Evolutionary conservation across 1,140 invertebrate genomes (phyloP).

Genomic region (Zelostemma sp.): DNA sequence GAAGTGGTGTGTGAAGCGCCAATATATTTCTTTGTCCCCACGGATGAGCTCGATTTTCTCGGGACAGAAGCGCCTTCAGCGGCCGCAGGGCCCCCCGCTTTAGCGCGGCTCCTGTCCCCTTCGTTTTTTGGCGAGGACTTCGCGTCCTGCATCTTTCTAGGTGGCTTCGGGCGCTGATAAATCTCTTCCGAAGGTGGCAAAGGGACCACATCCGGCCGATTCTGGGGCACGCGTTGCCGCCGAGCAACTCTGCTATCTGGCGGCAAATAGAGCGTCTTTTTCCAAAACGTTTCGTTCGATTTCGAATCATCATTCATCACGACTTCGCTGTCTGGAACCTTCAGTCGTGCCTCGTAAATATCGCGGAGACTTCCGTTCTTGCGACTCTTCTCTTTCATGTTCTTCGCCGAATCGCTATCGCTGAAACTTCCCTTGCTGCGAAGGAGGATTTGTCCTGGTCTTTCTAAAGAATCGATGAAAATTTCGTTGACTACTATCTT

Average conservation of each 20-base stretch:
- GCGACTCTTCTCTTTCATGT: slow-evolving; percentile 50
- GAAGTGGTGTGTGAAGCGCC: too few species aligned
- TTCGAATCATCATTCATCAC: slow-evolving; percentile 26
- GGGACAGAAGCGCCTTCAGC: slow-evolving; percentile 64
- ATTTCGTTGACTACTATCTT: slow-evolving; percentile 60
- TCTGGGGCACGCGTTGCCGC: slow-evolving; percentile 71
- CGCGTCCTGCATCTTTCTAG: slow-evolving; percentile 66
- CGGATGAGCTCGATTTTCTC: slow-evolving; percentile 33
- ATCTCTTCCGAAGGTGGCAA: slow-evolving; percentile 72
- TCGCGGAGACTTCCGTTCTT: slow-evolving; percentile 77
- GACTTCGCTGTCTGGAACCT: slow-evolving; percentile 20
- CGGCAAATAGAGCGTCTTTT: slow-evolving; percentile 57
- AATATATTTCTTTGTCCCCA: slow-evolving; percentile 52
- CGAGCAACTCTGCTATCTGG: slow-evolving; percentile 73
- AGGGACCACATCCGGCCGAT: slow-evolving; percentile 77
- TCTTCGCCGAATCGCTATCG: slow-evolving; percentile 58
- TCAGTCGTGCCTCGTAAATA: slow-evolving; percentile 76
- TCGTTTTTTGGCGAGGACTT: slow-evolving; percentile 74
- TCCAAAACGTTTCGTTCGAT: slow-evolving; percentile 53
- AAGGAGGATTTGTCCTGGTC: slow-evolving; percentile 72
- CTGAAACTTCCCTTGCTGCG: slow-evolving; percentile 75
- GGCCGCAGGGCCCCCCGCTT: slow-evolving; percentile 65
- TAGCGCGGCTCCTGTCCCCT: slow-evolving; percentile 71
- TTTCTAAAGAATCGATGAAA: slow-evolving; percentile 73
- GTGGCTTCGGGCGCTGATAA: slow-evolving; percentile 75